Base-by-base conservation (phyloP, 2,797 vertebrate species). In the Mareca penelope region DNA sequence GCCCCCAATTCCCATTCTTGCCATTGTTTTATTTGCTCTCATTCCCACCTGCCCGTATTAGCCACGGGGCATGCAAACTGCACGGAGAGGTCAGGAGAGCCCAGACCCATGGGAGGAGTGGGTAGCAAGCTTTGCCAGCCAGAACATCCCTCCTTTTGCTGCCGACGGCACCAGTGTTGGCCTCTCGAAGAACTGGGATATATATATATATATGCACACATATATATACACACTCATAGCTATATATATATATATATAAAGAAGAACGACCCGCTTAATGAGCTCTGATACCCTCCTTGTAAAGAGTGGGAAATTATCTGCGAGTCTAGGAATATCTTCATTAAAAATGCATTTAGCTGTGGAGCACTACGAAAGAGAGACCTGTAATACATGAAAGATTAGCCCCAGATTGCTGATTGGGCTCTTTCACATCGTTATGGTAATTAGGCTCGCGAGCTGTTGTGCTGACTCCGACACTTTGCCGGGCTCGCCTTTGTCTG, bases 351-450 rank as follows among this genome's bases (percentile, higher is more conserved):
- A 98, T 98, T 98, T 98, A 97, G 97, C 97, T 96, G 96, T 96
- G 92, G 95, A 97, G 94, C 95, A 88, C 96, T 96, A 94, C 2
- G 57, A 98, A 97, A 96, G 90, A 97, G 95, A 98, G 97, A 98
- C 98, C 98, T 98, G 98, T 98, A 98, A 98, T 98, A 98, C 98
- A 98, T 98, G 98, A 98, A 98, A 98, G 98, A 98, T 98, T 98
- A 98, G 98, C 97, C 97, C 97, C 97, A 98, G 98, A 98, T 97
- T 98, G 98, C 98, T 98, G 98, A 98, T 98, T 98, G 98, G 98
- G 97, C 98, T 98, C 96, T 98, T 98, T 98, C 98, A 97, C 96
- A 97, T 98, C 98, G 98, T 98, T 98, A 98, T 98, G 98, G 97
- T 98, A 98, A 98, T 98, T 98, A 98, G 97, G 96, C 97, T 94